Evolutionary conservation across 1,140 invertebrate genomes (phyloP).

Genomic region (Lordiphosa mommai): DNA sequence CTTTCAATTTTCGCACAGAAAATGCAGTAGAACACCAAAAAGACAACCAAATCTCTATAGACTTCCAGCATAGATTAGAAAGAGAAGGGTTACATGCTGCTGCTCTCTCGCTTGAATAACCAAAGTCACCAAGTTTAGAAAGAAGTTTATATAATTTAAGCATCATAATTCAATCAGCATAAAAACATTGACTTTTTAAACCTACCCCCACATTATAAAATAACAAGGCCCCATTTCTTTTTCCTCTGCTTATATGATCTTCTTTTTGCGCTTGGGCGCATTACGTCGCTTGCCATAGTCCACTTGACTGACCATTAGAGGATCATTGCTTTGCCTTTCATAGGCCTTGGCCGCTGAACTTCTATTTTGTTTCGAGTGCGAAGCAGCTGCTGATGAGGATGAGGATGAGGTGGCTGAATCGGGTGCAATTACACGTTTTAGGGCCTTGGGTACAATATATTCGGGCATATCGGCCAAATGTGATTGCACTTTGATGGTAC

Average conservation of each 20-base stretch:
- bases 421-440: slow-evolving; percentile 83
- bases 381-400: slow-evolving; percentile 11
- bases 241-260: slow-evolving; percentile 3
- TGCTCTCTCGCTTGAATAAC: no score
- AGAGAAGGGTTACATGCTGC: no score
- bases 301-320: slow-evolving; percentile 69
- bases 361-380: slow-evolving; percentile 55
- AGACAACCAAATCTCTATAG: no score
- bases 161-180: no score
- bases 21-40: no score
- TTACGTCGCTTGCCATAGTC: slow-evolving; percentile 57
- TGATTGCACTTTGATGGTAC: slow-evolving; percentile 90
- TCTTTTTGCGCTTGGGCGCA: slow-evolving; percentile 22
- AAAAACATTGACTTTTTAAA: no score
- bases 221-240: neutral
- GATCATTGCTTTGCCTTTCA: slow-evolving; percentile 73
- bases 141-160: no score
- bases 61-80: no score
- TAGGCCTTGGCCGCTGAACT: slow-evolving; percentile 48
- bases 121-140: no score
- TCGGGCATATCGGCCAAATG: slow-evolving; percentile 96
- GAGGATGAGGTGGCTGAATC: slow-evolving; percentile 64
- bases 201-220: no score
- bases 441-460: slow-evolving; percentile 91
- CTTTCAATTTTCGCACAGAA: no score